Conservation (phyloP, 2,113 vertebrate species). For the Chamaetylas fuelleborni region DNA sequence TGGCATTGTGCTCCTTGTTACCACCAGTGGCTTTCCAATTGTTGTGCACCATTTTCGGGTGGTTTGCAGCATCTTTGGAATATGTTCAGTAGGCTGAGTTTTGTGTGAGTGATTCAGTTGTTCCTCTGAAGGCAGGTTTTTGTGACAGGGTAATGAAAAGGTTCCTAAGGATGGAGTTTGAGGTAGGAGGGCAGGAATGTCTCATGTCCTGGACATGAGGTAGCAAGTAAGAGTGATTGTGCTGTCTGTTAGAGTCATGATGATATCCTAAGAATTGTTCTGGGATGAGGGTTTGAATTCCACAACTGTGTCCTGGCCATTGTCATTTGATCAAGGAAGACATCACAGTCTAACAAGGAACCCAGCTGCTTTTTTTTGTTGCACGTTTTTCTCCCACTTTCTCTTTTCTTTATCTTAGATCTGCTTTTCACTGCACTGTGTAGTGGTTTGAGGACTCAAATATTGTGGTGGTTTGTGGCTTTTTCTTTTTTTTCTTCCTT, state of each 20-base stretch:
- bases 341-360: not conserved
- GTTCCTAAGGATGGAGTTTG: not conserved
- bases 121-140: not conserved
- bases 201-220: not conserved
- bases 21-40: not conserved
- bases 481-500: not conserved
- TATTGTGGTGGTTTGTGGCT: not conserved
- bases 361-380: not conserved
- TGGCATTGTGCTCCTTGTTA: rapidly evolving
- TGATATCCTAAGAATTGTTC: not conserved
- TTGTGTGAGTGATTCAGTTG: not conserved
- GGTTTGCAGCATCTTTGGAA: not conserved
- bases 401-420: not conserved
- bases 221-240: not conserved
- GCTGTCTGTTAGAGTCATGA: not conserved
- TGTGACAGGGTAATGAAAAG: not conserved
- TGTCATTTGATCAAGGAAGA: not conserved
- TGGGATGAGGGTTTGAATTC: not conserved
- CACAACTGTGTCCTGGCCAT: not conserved
- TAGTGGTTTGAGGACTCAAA: not conserved
- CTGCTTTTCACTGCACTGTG: not conserved
- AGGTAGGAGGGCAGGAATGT: not conserved
- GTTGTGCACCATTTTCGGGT: not conserved
- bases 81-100: not conserved
- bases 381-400: not conserved